These are phyloP conservation scores for Dicycla oo DNA, from an alignment of 2,888 invertebrate species.

Conservation along the genomic window DNA sequence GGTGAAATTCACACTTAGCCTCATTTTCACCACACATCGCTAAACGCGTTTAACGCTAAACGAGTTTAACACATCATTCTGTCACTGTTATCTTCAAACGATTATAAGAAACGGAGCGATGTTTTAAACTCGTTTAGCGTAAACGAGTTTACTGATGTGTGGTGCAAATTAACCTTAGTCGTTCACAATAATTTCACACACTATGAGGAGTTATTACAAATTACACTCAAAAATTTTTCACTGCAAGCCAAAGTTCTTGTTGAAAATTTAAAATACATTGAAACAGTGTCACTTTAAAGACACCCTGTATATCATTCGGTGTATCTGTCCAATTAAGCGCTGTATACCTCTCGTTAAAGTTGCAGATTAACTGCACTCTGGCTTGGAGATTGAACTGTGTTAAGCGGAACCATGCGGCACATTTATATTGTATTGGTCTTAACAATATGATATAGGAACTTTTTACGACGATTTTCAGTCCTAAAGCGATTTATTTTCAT, in stretches of 20 bases:
- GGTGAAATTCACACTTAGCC: too few relatives aligned
- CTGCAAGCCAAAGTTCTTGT: background rate
- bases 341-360: constrained; percentile 62
- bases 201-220: background rate
- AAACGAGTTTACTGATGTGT: too few relatives aligned
- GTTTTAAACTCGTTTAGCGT: too few relatives aligned
- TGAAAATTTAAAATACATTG: background rate
- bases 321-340: constrained; percentile 65
- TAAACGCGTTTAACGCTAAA: too few relatives aligned
- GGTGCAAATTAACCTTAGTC: too few relatives aligned
- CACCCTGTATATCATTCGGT: constrained; percentile 52
- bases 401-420: background rate
- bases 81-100: too few relatives aligned
- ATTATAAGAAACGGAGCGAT: too few relatives aligned
- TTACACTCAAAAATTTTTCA: background rate
- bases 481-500: background rate
- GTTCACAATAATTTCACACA: background rate
- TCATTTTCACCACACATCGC: too few relatives aligned
- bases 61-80: too few relatives aligned
- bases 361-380: constrained; percentile 58
- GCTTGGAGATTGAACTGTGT: constrained; percentile 17
- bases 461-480: background rate
- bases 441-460: background rate
- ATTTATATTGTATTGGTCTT: background rate
- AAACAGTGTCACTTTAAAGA: background rate